phyloP scores from a whole-genome alignment of 2,113 vertebrate species.

The Erinaceus europaeus region DNA sequence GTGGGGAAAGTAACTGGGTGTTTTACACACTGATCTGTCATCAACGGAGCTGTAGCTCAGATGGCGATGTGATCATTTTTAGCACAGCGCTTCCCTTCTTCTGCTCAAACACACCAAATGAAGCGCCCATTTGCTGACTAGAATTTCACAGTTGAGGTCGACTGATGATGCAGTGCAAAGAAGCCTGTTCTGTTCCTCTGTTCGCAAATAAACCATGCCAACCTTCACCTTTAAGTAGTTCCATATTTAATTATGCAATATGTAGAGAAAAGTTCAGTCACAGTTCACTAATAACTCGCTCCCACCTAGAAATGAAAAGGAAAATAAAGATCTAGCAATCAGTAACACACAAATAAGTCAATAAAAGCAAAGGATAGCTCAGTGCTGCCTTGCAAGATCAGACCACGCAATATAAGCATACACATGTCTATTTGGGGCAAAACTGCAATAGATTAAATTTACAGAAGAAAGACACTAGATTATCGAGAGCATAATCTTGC shows the following conservation, averaged over 20 bases:
- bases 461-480: conserved; percentile 42
- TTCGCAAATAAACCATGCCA: conserved; percentile 78
- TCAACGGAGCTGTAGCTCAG: conserved; percentile 77
- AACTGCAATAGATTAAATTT: conserved; percentile 45
- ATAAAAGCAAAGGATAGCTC: conserved; percentile 52
- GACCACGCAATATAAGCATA: too few species aligned
- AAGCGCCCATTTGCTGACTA: conserved; percentile 85
- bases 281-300: conserved; percentile 73
- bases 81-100: conserved; percentile 74
- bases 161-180: conserved; percentile 85
- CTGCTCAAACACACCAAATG: conserved; percentile 76
- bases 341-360: conserved; percentile 55
- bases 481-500: conserved; percentile 43
- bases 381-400: conserved; percentile 56
- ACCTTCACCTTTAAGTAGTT: conserved; percentile 82
- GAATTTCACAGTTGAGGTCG: conserved; percentile 85
- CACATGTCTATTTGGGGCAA: neutral
- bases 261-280: conserved; percentile 80
- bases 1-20: conserved; percentile 56
- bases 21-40: conserved; percentile 67
- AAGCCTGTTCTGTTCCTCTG: conserved; percentile 84
- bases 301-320: neutral
- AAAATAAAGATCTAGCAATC: conserved; percentile 49
- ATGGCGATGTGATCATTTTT: conserved; percentile 77
- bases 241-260: conserved; percentile 78